Evolutionary conservation across 2,797 vertebrate species (phyloP).

Genomic region (Molossus alvarezi): DNA sequence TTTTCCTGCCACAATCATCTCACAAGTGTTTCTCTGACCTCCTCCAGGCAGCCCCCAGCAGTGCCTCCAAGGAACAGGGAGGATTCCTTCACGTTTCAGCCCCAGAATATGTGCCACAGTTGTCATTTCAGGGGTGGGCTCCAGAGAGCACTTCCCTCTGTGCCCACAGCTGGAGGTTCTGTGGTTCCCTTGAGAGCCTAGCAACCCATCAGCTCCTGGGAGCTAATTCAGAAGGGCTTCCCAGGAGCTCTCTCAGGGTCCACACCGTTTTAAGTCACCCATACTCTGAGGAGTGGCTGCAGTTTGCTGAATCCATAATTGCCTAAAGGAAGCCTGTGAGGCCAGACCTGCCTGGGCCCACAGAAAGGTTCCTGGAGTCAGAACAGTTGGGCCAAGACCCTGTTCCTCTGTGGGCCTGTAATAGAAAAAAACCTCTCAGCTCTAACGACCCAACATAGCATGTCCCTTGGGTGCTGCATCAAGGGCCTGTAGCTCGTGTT

Average conservation of each 20-base stretch:
- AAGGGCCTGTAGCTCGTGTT: neutral
- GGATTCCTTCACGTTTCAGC: neutral
- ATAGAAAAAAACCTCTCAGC: neutral
- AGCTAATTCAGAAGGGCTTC: neutral
- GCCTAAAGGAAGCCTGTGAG: neutral
- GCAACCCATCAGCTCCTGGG: accelerated
- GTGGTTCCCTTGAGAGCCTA: neutral
- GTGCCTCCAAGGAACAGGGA: neutral
- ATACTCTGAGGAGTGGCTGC: neutral
- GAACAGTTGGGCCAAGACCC: neutral
- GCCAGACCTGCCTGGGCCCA: neutral
- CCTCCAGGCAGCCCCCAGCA: neutral
- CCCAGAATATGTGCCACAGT: neutral
- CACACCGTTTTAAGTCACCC: too few relatives aligned
- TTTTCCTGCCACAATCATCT: neutral
- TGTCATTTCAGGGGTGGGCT: neutral
- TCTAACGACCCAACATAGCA: neutral
- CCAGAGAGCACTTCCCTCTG: neutral
- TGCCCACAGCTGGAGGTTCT: neutral
- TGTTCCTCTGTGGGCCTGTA: neutral
- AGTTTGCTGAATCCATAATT: neutral
- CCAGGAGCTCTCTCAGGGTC: neutral
- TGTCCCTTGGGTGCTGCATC: neutral
- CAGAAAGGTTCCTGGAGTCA: neutral
- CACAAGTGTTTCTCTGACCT: neutral